Evolutionary conservation across 35 echinoderm and acorn worm species (phyloP).

Genomic region (Strongylocentrotus purpuratus): DNA sequence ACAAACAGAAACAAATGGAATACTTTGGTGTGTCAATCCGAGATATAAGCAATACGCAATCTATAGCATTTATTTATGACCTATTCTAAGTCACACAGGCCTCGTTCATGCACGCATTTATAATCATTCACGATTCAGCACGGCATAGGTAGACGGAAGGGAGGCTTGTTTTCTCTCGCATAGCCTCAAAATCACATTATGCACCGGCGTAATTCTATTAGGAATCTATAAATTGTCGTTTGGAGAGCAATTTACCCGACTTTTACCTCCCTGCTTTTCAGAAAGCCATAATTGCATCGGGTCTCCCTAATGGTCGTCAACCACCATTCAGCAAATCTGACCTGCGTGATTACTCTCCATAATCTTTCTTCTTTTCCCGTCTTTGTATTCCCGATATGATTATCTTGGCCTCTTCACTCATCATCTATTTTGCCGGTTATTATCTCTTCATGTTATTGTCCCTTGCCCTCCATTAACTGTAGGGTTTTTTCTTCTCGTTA

Average conservation of each 20-base stretch:
- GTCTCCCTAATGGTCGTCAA: neutral
- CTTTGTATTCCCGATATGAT: neutral
- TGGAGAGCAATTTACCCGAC: neutral
- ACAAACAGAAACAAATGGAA: too few relatives aligned
- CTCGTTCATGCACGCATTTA: neutral
- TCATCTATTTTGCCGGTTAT: neutral
- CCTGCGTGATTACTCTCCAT: neutral
- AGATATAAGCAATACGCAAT: too few relatives aligned
- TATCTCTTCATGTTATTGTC: neutral
- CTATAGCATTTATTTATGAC: too few relatives aligned
- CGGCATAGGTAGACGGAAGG: neutral
- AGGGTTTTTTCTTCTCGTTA: neutral
- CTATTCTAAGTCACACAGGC: neutral
- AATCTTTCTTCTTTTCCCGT: neutral
- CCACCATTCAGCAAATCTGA: neutral
- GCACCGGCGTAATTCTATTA: neutral
- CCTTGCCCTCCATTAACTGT: neutral
- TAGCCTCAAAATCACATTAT: constrained; percentile 4
- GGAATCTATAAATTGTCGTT: constrained; percentile 18
- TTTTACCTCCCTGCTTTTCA: neutral
- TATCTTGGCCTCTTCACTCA: neutral
- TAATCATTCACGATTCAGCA: neutral
- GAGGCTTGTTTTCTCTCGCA: neutral
- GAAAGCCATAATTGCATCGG: neutral
- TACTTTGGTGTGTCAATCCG: too few relatives aligned